Conservation (phyloP, 2,113 vertebrate genomes). For the Paracanthobrama guichenoti region DNA sequence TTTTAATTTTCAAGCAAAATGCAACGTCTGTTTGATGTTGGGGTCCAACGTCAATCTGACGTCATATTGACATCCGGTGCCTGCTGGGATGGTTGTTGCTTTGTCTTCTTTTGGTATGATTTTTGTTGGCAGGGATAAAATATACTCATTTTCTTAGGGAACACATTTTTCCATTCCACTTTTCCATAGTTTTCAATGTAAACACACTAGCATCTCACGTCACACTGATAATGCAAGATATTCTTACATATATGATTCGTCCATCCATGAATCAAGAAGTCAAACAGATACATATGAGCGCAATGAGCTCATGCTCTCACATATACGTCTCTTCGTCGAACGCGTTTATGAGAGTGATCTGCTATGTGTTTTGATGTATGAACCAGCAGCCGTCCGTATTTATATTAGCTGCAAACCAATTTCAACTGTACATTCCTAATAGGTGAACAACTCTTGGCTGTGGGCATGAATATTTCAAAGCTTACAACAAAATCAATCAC, state of each 20-base stretch:
- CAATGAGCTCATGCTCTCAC: neutral
- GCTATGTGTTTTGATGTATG: constrained; percentile 55
- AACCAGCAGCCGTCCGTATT: constrained; percentile 64
- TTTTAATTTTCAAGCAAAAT: no score
- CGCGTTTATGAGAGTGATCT: constrained; percentile 45
- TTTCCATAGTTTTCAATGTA: no score
- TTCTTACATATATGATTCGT: no score
- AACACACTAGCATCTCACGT: no score
- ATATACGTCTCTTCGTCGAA: neutral
- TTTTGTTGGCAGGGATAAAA: no score
- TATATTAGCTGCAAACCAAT: constrained; percentile 69
- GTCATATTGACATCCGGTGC: no score
- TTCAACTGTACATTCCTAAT: constrained; percentile 78
- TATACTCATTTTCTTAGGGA: no score
- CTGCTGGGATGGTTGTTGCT: neutral
- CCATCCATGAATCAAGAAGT: no score
- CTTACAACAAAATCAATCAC: constrained; percentile 66
- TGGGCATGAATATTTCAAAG: constrained; percentile 67
- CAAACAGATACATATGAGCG: neutral
- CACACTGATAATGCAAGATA: no score
- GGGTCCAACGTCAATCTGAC: no score
- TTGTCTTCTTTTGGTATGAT: neutral
- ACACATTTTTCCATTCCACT: no score
- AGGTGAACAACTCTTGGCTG: constrained; percentile 74
- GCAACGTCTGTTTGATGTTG: no score